Base-by-base conservation (phyloP, 1,140 invertebrate species). In the Propsilocerus akamusi region DNA sequence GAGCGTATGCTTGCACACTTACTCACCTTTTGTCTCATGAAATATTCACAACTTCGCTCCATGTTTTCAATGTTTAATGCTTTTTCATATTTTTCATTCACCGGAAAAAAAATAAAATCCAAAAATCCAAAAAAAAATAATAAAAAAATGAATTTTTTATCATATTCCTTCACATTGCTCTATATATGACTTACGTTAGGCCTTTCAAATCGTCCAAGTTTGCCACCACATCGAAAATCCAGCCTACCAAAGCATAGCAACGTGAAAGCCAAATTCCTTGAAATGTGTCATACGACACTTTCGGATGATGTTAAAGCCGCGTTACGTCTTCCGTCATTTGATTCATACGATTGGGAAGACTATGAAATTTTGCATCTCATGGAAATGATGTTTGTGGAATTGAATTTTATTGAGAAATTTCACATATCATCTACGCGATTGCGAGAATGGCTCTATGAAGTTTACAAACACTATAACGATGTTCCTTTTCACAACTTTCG, bases 401-500 rank as follows among this genome's bases (percentile, higher is more conserved):
- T 88, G 52, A 78, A 79, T 41, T 74, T 90, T 53, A 72, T 77
- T 48, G 69, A 75, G 54, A 84, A 81, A 66, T 87, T 88, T 61
- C 78, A 78, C 64, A 86, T 89, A 59, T 76, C 83, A 57, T 73
- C 83, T 58, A 69, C 72, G 41, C 76, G 72, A n/a, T 67, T 85
- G 30, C 70, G 78, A 46, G 77, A 76, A 58, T 85, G 84, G 66
- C 72, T 86, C 32, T 83, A 78, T 58, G 76, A 80, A 63, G 83
- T 89, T 28, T 87, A 89, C 62, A 83, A 87, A 62, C 86, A 88
- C 66, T 91, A 91, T 70, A 83, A 87, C 65, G 84, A 87, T 66
- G 86, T 88, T 59, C 87, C 86, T 41, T 91, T 90, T 69, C 86
- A 91, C 63, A 90, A 90, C 69, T 90, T 90, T 66, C 73, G 85